These are phyloP conservation scores for Grus americana DNA, from an alignment of 2,113 vertebrate genomes.

Conservation along the genomic window DNA sequence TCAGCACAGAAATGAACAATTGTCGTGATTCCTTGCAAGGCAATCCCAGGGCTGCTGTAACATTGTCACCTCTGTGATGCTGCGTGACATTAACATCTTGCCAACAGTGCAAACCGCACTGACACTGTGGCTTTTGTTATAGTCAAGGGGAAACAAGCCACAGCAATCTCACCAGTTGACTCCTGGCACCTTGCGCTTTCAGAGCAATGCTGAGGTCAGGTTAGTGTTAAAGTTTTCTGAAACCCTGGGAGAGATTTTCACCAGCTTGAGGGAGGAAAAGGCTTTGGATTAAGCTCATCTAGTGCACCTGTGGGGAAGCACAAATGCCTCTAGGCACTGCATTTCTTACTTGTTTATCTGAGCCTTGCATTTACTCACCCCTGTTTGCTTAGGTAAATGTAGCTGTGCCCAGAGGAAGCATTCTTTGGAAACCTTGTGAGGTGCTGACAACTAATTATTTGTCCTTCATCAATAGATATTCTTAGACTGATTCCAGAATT, in stretches of 20 bases:
- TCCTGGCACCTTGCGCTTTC: not conserved
- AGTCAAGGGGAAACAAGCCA: not conserved
- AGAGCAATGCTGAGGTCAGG: not conserved
- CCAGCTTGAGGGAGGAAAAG: not conserved
- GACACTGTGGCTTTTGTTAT: rapidly evolving
- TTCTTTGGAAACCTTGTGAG: not conserved
- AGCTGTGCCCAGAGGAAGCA: not conserved
- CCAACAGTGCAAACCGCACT: rapidly evolving
- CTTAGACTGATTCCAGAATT: not conserved
- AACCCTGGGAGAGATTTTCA: not conserved
- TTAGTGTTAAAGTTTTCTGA: not conserved
- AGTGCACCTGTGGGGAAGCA: not conserved
- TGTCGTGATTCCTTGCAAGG: not conserved
- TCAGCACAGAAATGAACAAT: not conserved
- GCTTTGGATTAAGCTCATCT: not conserved
- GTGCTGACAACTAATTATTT: not conserved
- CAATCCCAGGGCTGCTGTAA: not conserved
- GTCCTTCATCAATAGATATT: not conserved
- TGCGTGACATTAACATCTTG: not conserved
- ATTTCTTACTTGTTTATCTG: not conserved
- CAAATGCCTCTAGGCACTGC: not conserved
- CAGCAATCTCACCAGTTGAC: not conserved
- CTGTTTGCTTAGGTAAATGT: not conserved
- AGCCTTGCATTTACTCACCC: not conserved
- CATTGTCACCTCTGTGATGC: not conserved